These are phyloP conservation scores for Dione juno DNA, from an alignment of 2,888 invertebrate genomes.

Conservation along the genomic window DNA sequence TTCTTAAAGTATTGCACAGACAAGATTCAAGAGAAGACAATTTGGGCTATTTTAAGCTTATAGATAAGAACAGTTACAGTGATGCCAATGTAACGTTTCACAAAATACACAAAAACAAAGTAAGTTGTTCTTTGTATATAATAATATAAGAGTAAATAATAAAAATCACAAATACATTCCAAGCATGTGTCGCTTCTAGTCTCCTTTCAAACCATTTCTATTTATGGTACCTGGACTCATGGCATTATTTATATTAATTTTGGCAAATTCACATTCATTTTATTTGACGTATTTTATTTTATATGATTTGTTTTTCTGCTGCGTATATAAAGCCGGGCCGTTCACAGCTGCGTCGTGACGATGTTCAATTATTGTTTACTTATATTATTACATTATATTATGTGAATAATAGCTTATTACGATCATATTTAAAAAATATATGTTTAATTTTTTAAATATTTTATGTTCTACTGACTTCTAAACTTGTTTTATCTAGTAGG, in stretches of 20 bases:
- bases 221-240: too few relatives aligned
- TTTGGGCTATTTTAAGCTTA: neutral
- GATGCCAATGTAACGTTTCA: neutral
- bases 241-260: too few relatives aligned
- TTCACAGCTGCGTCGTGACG: too few relatives aligned
- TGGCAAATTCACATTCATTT: too few relatives aligned
- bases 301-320: too few relatives aligned
- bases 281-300: too few relatives aligned
- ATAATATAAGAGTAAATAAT: too few relatives aligned
- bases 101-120: neutral
- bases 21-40: neutral
- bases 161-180: too few relatives aligned
- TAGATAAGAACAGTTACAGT: neutral
- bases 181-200: too few relatives aligned
- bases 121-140: too few relatives aligned
- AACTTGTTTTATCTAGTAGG: neutral
- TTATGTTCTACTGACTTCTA: neutral
- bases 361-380: neutral
- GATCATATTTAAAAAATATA: neutral
- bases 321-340: too few relatives aligned
- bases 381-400: neutral
- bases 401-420: neutral
- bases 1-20: constrained; percentile 17
- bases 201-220: too few relatives aligned
- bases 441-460: neutral